These are phyloP conservation scores for Orchestes rusci DNA, from an alignment of 2,888 invertebrate species.

Conservation along the genomic window DNA sequence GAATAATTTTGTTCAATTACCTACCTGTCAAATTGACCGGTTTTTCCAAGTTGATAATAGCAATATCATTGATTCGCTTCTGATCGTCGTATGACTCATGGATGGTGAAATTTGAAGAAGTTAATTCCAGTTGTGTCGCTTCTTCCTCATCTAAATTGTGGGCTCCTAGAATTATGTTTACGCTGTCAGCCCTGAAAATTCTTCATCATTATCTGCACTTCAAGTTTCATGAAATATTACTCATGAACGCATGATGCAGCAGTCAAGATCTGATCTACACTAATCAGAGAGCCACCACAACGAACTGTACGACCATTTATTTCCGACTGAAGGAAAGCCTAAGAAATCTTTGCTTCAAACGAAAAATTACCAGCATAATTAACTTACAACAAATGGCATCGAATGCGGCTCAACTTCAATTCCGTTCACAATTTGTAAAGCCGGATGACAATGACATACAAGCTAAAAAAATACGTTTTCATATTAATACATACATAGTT, in stretches of 20 bases:
- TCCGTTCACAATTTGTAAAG: slow-evolving; percentile 28
- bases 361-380: neutral
- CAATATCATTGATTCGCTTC: slow-evolving; percentile 43
- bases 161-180: slow-evolving; percentile 29
- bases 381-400: slow-evolving; percentile 30
- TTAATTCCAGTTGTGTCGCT: slow-evolving; percentile 30
- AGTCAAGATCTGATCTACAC: slow-evolving; percentile 26
- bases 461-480: too few relatives aligned
- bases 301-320: slow-evolving; percentile 9
- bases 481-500: too few relatives aligned
- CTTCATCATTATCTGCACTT: neutral
- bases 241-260: slow-evolving; percentile 32
- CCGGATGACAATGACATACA: too few relatives aligned
- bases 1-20: neutral
- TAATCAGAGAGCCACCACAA: slow-evolving; percentile 31
- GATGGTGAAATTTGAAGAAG: slow-evolving; percentile 34
- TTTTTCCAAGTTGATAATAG: slow-evolving; percentile 42
- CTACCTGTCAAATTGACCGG: slow-evolving; percentile 40
- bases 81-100: slow-evolving; percentile 39
- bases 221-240: slow-evolving; percentile 8
- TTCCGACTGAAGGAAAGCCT: slow-evolving; percentile 13
- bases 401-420: slow-evolving; percentile 30
- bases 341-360: slow-evolving; percentile 1
- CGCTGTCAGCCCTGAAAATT: slow-evolving; percentile 7
- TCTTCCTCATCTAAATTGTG: slow-evolving; percentile 34